A percentile compares a stretch with the other conserved stretches of the same genome.
Conservation (phyloP, 2,797 vertebrate genomes). For the Hydrolagus colliei region DNA sequence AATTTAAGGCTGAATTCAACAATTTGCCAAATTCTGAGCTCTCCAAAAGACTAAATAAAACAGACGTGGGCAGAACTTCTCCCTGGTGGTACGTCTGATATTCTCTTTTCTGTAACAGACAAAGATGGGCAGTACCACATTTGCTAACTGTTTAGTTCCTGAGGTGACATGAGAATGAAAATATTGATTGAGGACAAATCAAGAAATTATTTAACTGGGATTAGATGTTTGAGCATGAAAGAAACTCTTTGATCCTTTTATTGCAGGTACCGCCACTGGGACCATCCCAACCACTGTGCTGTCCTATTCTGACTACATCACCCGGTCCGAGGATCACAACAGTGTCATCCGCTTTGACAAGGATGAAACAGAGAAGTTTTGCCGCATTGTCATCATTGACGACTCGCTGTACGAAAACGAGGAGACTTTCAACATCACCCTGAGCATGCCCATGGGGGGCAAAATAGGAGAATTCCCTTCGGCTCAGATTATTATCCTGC, state of each 20-base stretch:
- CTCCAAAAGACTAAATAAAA: too few species aligned
- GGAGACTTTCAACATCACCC: slow-evolving; percentile 78
- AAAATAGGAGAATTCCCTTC: slow-evolving; percentile 73
- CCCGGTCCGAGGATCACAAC: slow-evolving; percentile 76
- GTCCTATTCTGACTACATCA: slow-evolving; percentile 90
- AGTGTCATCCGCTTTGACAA: slow-evolving; percentile 78
- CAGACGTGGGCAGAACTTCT: not conserved
- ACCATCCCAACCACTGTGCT: slow-evolving; percentile 76
- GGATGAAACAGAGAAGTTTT: slow-evolving; percentile 70
- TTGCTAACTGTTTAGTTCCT: not conserved
- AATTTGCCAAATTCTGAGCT: too few species aligned
- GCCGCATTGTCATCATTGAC: slow-evolving; percentile 78
- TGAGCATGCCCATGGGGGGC: slow-evolving; percentile 80
- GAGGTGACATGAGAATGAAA: not conserved
- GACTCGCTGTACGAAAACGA: slow-evolving; percentile 80
- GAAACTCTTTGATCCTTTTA: slow-evolving; percentile 28
- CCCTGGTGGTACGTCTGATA: not conserved
- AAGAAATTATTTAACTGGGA: not conserved
- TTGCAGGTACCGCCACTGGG: slow-evolving; percentile 73
- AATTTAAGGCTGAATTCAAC: too few species aligned
- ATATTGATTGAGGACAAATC: not conserved
- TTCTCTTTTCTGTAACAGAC: not conserved
- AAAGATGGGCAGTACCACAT: not conserved
- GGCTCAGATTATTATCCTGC: slow-evolving; percentile 64
- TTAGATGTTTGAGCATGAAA: not conserved